phyloP scores from a whole-genome alignment of 2,797 vertebrate species.

The Chloroceryle inda region DNA sequence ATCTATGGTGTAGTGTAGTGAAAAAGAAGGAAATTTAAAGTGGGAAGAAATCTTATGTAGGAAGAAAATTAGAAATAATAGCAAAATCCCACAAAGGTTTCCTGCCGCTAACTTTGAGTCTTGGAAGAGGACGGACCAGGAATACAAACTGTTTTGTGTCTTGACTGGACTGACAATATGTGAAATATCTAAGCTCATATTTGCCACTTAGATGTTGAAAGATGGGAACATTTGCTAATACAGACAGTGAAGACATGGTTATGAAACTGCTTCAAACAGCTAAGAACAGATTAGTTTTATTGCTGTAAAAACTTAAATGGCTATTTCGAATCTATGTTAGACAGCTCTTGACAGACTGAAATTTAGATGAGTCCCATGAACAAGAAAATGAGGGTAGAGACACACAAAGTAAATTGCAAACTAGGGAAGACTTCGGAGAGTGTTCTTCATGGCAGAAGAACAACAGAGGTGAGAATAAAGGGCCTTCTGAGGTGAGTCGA shows the following conservation, averaged over 20 bases:
- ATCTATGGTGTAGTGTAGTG: neutral
- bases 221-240: neutral
- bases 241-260: neutral
- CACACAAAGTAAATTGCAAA: neutral
- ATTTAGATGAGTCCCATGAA: neutral
- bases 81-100: neutral
- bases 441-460: neutral
- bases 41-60: neutral
- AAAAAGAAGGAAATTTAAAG: neutral
- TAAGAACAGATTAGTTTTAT: neutral
- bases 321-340: neutral
- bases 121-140: neutral
- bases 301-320: neutral
- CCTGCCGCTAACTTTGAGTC: neutral
- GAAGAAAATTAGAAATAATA: conserved; percentile 5
- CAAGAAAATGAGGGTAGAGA: neutral
- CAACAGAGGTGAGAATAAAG: neutral
- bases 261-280: neutral
- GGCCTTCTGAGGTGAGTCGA: neutral
- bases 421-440: neutral
- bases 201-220: neutral
- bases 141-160: neutral
- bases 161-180: neutral
- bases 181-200: neutral
- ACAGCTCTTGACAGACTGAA: neutral